Evolutionary conservation across 2,797 vertebrate genomes (phyloP).

Genomic region (Trematomus bernacchii): DNA sequence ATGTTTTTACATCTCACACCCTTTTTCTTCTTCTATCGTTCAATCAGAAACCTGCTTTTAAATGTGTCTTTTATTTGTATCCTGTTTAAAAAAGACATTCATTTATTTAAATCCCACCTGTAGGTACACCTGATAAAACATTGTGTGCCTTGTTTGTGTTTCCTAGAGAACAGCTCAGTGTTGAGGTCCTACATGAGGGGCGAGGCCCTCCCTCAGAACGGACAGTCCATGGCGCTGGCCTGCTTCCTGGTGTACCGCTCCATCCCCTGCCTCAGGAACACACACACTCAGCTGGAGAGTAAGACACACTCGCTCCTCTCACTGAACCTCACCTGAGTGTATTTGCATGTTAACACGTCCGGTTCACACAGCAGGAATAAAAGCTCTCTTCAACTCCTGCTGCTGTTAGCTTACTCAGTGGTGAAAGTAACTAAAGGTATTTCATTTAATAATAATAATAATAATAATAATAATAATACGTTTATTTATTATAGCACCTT

Average conservation of each 20-base stretch:
- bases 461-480: no score
- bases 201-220: conserved; percentile 77
- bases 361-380: background rate
- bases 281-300: conserved; percentile 80
- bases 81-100: no score
- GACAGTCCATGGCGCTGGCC: conserved; percentile 88
- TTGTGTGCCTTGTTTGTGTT: conserved; percentile 6
- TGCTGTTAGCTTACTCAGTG: no score
- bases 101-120: no score
- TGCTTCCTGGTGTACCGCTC: conserved; percentile 96
- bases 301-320: conserved; percentile 26
- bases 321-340: background rate
- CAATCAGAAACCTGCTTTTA: no score
- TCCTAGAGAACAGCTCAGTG: conserved; percentile 86
- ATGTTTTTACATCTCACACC: no score
- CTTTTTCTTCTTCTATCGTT: no score
- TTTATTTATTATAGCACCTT: no score
- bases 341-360: background rate
- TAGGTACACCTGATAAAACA: no score
- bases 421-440: no score
- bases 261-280: conserved; percentile 87
- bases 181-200: conserved; percentile 89
- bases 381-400: background rate
- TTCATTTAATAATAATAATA: no score
- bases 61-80: no score